phyloP scores from a whole-genome alignment of 2,888 invertebrate genomes.

The Erebia ligea region DNA sequence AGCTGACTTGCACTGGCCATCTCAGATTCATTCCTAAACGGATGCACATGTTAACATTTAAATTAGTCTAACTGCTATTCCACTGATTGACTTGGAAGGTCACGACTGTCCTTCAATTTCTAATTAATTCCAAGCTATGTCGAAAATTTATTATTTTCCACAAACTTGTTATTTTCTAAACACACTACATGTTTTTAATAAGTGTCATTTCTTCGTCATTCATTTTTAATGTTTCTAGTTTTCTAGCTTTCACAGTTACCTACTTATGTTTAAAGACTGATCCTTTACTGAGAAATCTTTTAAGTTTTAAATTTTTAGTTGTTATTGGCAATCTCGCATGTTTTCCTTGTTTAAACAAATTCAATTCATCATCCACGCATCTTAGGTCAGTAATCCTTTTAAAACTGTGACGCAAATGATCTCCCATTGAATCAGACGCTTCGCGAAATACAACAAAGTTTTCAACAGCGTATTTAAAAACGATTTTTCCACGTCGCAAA shows the following conservation, averaged over 20 bases:
- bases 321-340: not conserved
- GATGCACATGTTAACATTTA: conserved; percentile 52
- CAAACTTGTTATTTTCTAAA: not conserved
- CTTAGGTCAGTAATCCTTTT: not conserved
- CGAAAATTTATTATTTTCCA: not conserved
- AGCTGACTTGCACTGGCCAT: conserved; percentile 58
- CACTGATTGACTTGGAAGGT: conserved; percentile 29
- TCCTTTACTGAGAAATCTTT: too few relatives aligned
- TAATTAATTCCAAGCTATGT: not conserved
- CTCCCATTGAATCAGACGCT: conserved; percentile 7
- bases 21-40: conserved; percentile 66
- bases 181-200: too few relatives aligned
- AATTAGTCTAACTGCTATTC: conserved; percentile 35
- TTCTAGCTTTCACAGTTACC: too few relatives aligned
- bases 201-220: too few relatives aligned
- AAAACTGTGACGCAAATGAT: not conserved
- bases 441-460: conserved; percentile 15
- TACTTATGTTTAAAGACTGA: too few relatives aligned
- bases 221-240: too few relatives aligned
- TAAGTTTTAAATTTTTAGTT: not conserved
- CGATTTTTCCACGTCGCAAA: conserved; percentile 45
- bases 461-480: conserved; percentile 26
- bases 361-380: not conserved
- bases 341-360: not conserved
- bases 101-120: not conserved